phyloP scores from a whole-genome alignment of 2,888 invertebrate species.

The Nudaria mundana region DNA sequence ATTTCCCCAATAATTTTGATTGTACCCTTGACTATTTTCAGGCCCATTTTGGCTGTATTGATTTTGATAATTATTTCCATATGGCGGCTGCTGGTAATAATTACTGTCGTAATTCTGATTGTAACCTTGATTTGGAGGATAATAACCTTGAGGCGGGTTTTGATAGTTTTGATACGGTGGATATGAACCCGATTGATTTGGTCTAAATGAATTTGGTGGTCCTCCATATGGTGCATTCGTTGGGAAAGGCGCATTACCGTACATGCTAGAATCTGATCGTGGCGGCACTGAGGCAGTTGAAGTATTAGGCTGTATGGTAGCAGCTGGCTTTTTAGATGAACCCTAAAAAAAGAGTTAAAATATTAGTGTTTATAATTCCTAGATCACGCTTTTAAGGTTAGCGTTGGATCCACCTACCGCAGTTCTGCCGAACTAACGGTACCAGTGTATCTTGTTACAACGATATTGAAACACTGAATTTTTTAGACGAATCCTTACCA shows the following conservation, averaged over 20 bases:
- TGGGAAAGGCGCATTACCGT: constrained; percentile 50
- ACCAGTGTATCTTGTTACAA: too few relatives aligned
- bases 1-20: constrained; percentile 70
- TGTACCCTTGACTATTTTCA: constrained; percentile 55
- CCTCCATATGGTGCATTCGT: constrained; percentile 61
- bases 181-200: constrained; percentile 61
- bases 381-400: too few relatives aligned
- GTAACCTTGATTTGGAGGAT: constrained; percentile 75
- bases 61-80: constrained; percentile 65
- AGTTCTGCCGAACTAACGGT: too few relatives aligned
- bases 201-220: constrained; percentile 47
- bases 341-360: constrained; percentile 42
- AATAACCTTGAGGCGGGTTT: constrained; percentile 57
- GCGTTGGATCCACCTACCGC: too few relatives aligned
- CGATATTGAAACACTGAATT: too few relatives aligned
- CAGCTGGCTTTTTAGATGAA: constrained; percentile 72
- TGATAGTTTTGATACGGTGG: constrained; percentile 68
- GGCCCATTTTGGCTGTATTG: constrained; percentile 62
- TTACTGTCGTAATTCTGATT: constrained; percentile 66
- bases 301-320: constrained; percentile 73
- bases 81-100: constrained; percentile 64
- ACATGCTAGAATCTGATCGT: constrained; percentile 45
- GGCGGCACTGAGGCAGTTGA: constrained; percentile 44
- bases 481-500: too few relatives aligned
- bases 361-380: neutral